A percentile compares a stretch with the other conserved stretches of the same genome.
Evolutionary conservation across 2,888 invertebrate genomes (phyloP).

Genomic region (Norana najaformis): DNA sequence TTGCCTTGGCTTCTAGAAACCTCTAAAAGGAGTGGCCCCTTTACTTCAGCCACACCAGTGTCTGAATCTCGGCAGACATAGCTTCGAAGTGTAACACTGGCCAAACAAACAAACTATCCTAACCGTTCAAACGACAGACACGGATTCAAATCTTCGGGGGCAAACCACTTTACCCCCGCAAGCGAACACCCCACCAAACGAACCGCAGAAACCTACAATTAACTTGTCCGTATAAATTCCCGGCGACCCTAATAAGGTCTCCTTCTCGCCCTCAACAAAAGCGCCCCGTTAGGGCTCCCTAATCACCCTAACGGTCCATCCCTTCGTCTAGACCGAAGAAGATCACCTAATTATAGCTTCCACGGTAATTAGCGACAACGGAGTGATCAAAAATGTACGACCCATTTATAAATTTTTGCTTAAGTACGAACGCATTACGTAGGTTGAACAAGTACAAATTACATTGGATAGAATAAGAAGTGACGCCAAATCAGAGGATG

Average conservation of each 20-base stretch:
- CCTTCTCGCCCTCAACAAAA: constrained; percentile 13
- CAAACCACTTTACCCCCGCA: background rate
- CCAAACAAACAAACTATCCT: background rate
- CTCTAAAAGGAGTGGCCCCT: no score
- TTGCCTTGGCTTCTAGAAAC: no score
- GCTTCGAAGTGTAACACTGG: background rate
- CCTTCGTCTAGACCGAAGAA: background rate
- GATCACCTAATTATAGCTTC: background rate
- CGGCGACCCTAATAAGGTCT: background rate
- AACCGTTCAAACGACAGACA: background rate
- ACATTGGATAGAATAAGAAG: no score
- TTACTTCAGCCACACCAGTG: background rate
- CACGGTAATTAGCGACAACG: background rate
- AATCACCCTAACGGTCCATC: no score
- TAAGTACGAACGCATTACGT: background rate
- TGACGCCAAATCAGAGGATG: no score
- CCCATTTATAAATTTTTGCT: background rate
- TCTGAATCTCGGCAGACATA: background rate
- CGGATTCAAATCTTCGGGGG: background rate
- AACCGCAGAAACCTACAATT: background rate
- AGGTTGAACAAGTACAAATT: no score
- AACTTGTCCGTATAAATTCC: background rate
- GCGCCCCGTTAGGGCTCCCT: no score
- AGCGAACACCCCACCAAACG: background rate
- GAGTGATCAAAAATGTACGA: background rate